Evolutionary conservation across 2,888 invertebrate species (phyloP), one percentile per base, ranked within the genome.

Genomic region (Pterostichus madidus): DNA sequence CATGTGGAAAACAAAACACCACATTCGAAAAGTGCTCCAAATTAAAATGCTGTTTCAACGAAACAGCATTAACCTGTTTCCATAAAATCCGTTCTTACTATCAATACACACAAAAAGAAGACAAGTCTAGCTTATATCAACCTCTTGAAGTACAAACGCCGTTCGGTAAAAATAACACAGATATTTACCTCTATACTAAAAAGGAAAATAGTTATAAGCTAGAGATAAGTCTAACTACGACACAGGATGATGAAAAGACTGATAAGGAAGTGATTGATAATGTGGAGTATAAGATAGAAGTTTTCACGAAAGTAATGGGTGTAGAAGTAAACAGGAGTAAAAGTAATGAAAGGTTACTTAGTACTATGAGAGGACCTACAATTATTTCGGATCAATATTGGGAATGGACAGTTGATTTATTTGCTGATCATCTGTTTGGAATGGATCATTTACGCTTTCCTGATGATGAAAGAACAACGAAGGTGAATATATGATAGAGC

Each of bases 341-440:
- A 32, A 75, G 46, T 15, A 24, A n/a, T 44, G 90, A 91, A 10
- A 75, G 86, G 5, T 88, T 93, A 80, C 90, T 94, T 17, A 91
- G 91, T 39, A 93, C 93, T 0, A 87, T 91, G 0, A 88, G 90
- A 84, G 93, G 93, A 0, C 93, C 94, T 0, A 84, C 93, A 0
- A 92, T 94, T 83, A 91, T 92, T 1, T 92, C 93, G 0, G 88
- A 92, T 24, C 89, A 91, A 59, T 93, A 93, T 85, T 93, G 93
- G 93, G 94, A 94, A 87, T 90, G 93, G 86, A 89, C 92, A 0
- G 90, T 94, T 15, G 91, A 90, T 84, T 85, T 94, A 39, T 92
- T 92, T 0, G 89, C 91, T 17, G 90, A 91, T 80, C 88, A 90
- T 0, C 89, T 93, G 86, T 93, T 91, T 84, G 94, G 93, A 0